Evolutionary conservation across 2,113 vertebrate genomes (phyloP), one percentile per base, ranked within the genome.

Genomic region (Bubalus kerabau): DNA sequence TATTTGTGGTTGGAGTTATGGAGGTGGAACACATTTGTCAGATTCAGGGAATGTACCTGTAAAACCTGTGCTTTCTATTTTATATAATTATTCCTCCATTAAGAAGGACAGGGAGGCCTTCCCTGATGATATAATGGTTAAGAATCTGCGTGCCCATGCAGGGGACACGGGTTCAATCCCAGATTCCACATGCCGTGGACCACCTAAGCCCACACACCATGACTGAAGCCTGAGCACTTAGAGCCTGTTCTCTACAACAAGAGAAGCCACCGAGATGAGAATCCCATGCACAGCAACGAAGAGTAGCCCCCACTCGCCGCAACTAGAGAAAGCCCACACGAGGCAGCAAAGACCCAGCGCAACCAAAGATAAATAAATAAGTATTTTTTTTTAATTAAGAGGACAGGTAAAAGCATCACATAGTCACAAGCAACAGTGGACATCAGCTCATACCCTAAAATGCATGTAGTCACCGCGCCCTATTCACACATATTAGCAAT

Each of bases 341-440:
- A 40, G 43, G 40, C 40, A 76, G 12, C 71, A 76, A 43, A 76
- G 71, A 43, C 36, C 40, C 71, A 43, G 40, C 1, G 3, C 71
- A 43, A 76, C 71, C 71, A 76, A 15, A 43, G 67, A 74, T 6
- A 40, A 40, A 19, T 19, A 64, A n/a, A 1, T 36, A 24, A 74
- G 11, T 74, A 13, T 36, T 40, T 74, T 43, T 43, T 7, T 48
- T 48, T 48, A 3, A 76, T 43, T 76, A 28, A 43, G 93, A 95
- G 30, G 30, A 50, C 2, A 67, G 26, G 46, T 1, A 81, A 74
- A 71, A 64, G 30, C 21, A n/a, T 23, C 60, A 3, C 4, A 50
- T 0, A 32, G 12, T 43, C 21, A 2, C 1, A 0, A 82, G 74
- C 21, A 80, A 46, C 78, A 28, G 0, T 11, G 30, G 59, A 64